Conservation (phyloP, 1,140 invertebrate species). For the Drosophila grimshawi region DNA sequence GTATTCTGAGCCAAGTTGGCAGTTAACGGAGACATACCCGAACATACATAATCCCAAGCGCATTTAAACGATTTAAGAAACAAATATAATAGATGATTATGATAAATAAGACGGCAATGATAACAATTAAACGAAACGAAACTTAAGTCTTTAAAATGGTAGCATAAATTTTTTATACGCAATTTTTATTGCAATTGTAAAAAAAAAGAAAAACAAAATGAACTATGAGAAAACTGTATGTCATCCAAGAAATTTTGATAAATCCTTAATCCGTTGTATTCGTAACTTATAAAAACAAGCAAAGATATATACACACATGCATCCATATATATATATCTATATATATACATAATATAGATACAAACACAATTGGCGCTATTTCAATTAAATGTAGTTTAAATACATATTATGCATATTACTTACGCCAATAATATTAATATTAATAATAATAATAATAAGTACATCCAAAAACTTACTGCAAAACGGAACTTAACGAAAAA, state of each 20-base stretch:
- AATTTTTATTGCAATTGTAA: conserved; percentile 80
- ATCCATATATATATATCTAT: conserved; percentile 52
- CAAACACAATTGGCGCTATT: conserved; percentile 73
- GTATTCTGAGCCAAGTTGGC: conserved; percentile 50
- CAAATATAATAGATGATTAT: background rate
- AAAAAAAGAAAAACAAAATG: conserved; percentile 45
- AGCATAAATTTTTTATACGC: conserved; percentile 80
- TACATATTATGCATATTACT: conserved; percentile 62
- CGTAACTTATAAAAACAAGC: conserved; percentile 35
- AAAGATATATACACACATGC: conserved; percentile 29
- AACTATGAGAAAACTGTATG: conserved; percentile 59
- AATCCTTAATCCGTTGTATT: conserved; percentile 47
- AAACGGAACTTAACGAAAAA: conserved; percentile 24
- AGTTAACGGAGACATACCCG: conserved; percentile 70
- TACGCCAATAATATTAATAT: conserved; percentile 50
- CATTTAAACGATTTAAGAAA: conserved; percentile 54
- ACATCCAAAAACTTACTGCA: conserved; percentile 16
- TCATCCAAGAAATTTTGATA: conserved; percentile 46
- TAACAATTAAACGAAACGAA: conserved; percentile 67
- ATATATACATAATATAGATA: conserved; percentile 25
- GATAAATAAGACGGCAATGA: conserved; percentile 37
- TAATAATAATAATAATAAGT: conserved; percentile 44
- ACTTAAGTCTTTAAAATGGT: conserved; percentile 69
- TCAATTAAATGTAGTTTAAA: conserved; percentile 74
- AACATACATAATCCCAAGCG: conserved; percentile 75